Base-by-base conservation (phyloP, 1,140 invertebrate species). In the Zaprionus vittiger region DNA sequence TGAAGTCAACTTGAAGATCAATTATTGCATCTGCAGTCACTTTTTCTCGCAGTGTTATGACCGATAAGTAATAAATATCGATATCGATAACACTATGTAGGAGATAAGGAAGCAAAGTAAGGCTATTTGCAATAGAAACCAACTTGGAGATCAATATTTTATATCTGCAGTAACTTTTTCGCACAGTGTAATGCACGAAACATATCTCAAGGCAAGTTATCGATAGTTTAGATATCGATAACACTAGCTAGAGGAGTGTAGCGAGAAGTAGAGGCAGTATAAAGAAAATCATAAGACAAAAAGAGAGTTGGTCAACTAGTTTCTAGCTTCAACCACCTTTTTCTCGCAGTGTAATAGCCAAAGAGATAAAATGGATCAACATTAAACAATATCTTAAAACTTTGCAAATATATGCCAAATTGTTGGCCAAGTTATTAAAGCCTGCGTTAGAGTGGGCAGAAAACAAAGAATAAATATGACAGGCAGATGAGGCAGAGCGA, bases 371-470 rank as follows among this genome's bases (percentile, higher is more conserved):
- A 24, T 20, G 9, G n/a, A 22, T 11, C 47, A 5, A 52, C 47
- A 52, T 52, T 24, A 52, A 52, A 14, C 20, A 52, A 52, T 22
- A 52, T 52, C 26, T 56, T 28, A 67, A 34, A 59, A 67, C 65
- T 67, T 67, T 67, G 49, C 34, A 37, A 37, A 20, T 38, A 44
- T 22, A 56, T 57, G 52, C 37, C 52, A 22, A 66, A 66, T 14
- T 26, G 54, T 56, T 56, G 37, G 37, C 64, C 24, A 66, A 57
- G 54, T 38, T 44, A 69, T 52, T 38, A 62, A 54, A 38, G 44
- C 31, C 57, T 69, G 61, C n/a, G 12, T 12, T 38, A 34, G 54
- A 44, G n/a, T 54, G 66, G 31, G 24, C 47, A 31, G 6, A 31
- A 37, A 28, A 60, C 49, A 34, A 37, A 44, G 34, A 31, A 56